phyloP scores from a whole-genome alignment of 2,888 invertebrate genomes.

The Thera obeliscata region DNA sequence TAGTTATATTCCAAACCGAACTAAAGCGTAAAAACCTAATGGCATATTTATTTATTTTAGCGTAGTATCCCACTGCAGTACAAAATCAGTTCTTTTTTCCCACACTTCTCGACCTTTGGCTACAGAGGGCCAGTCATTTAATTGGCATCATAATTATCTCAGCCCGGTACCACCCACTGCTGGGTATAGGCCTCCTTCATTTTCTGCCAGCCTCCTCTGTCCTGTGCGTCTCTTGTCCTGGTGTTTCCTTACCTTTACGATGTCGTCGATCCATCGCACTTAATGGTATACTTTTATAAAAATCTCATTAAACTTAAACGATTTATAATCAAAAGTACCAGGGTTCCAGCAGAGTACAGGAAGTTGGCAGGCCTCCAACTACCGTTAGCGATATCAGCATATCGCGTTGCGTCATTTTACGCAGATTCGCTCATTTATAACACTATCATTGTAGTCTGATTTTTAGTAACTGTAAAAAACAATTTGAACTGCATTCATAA shows the following conservation, averaged over 20 bases:
- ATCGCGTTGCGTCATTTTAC: conserved; percentile 40
- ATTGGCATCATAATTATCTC: too few relatives aligned
- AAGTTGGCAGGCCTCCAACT: conserved; percentile 53
- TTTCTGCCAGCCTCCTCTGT: too few relatives aligned
- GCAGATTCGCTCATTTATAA: conserved; percentile 50
- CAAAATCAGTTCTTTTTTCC: too few relatives aligned
- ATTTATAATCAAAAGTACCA: conserved; percentile 43
- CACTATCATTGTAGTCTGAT: conserved; percentile 20
- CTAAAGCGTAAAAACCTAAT: neutral
- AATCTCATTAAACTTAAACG: conserved; percentile 19
- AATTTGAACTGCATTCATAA: too few relatives aligned
- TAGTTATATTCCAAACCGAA: too few relatives aligned
- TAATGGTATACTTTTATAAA: conserved; percentile 11
- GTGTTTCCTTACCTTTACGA: too few relatives aligned
- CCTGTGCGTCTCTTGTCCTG: too few relatives aligned
- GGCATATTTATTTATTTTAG: neutral
- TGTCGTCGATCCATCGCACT: neutral
- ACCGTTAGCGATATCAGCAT: conserved; percentile 34
- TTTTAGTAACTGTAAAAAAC: conserved; percentile 15
- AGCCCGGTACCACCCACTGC: too few relatives aligned
- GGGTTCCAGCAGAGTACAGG: conserved; percentile 46
- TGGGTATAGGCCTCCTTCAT: too few relatives aligned
- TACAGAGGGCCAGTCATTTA: too few relatives aligned
- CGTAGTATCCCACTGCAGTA: too few relatives aligned
- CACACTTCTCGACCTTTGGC: too few relatives aligned